Evolutionary conservation across 2,113 vertebrate genomes (phyloP).

Genomic region (Prunella fulvescens): DNA sequence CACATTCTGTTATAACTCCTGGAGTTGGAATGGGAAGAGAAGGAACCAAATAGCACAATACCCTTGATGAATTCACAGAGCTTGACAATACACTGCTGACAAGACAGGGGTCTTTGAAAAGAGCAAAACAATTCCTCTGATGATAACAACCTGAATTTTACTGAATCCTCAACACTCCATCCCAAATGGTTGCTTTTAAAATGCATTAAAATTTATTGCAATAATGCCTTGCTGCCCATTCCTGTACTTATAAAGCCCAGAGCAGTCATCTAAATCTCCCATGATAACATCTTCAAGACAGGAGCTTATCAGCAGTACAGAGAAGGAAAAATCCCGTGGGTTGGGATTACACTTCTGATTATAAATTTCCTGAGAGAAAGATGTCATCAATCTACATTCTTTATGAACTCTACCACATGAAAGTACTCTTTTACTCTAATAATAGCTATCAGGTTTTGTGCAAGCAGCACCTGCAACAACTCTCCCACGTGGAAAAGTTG

Average conservation of each 20-base stretch:
- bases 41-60: not conserved
- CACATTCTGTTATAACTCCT: not conserved
- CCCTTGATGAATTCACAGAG: not conserved
- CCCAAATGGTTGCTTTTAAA: not conserved
- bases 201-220: not conserved
- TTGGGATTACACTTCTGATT: slow-evolving; percentile 37
- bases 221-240: not conserved
- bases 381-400: slow-evolving; percentile 11
- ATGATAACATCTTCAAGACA: slow-evolving; percentile 9
- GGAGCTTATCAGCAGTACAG: not conserved
- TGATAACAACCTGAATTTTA: not conserved
- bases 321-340: slow-evolving; percentile 19
- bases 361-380: slow-evolving; percentile 27
- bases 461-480: not conserved
- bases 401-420: not conserved
- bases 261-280: slow-evolving; percentile 14
- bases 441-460: not conserved
- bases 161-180: not conserved
- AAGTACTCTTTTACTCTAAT: not conserved
- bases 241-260: not conserved
- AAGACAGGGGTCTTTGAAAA: not conserved
- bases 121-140: not conserved
- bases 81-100: slow-evolving; percentile 17
- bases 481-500: not conserved
- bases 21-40: not conserved